These are phyloP conservation scores for Scaeva pyrastri DNA, from an alignment of 2,888 invertebrate genomes.

Conservation along the genomic window DNA sequence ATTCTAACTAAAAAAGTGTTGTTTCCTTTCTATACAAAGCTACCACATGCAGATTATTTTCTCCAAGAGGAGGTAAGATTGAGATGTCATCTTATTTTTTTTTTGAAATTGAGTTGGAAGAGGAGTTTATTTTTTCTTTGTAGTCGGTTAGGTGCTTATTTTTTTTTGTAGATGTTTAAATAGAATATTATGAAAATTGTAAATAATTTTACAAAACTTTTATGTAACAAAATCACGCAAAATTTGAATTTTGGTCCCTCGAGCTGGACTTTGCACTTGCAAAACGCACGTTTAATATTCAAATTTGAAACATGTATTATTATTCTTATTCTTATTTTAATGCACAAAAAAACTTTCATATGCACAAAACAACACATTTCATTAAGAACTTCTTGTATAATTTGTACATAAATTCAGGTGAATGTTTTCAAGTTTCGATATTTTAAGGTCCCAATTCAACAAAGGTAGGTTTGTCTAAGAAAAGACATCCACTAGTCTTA, in stretches of 20 bases:
- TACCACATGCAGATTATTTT: conserved; percentile 72
- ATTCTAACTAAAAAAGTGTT: conserved; percentile 62
- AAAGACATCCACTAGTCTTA: no score
- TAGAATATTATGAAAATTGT: conserved; percentile 16
- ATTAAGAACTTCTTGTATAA: no score
- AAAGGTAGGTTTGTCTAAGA: no score
- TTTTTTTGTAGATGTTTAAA: conserved; percentile 18
- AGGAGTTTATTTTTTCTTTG: conserved; percentile 16
- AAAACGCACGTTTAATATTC: background rate
- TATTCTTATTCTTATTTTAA: background rate
- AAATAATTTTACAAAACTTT: conserved; percentile 20
- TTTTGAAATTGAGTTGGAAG: conserved; percentile 12
- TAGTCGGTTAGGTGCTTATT: conserved; percentile 62
- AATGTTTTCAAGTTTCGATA: no score
- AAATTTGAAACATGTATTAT: background rate
- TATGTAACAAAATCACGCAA: background rate
- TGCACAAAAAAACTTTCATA: background rate
- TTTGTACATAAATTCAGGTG: no score
- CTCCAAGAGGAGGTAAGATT: conserved; percentile 76
- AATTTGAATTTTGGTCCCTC: conserved; percentile 23
- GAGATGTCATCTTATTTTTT: conserved; percentile 27
- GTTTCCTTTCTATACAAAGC: conserved; percentile 77
- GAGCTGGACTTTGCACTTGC: conserved; percentile 25
- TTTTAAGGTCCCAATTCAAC: no score
- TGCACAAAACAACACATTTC: background rate